Percentiles rank a stretch among this genome's conserved stretches.
Evolutionary conservation across 2,113 vertebrate species (phyloP).

Genomic region (Macquaria ambigua): DNA sequence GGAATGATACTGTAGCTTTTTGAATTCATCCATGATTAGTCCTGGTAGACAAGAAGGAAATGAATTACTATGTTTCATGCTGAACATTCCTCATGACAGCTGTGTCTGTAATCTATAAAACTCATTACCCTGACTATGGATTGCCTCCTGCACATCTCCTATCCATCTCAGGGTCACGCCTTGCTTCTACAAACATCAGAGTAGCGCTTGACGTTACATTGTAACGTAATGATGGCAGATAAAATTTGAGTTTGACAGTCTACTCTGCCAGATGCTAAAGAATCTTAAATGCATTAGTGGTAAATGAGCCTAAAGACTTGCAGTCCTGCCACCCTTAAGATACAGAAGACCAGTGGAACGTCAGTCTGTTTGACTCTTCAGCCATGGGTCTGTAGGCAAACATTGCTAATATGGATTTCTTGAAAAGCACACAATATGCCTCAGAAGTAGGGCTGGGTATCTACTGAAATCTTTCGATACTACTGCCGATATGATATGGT

Average conservation of each 20-base stretch:
- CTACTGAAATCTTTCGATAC: background rate
- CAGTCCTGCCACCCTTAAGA: background rate
- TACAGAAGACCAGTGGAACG: background rate
- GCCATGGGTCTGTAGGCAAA: background rate
- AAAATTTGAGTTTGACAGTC: background rate
- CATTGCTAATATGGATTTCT: background rate
- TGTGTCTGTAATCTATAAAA: constrained; percentile 39
- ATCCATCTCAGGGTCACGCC: background rate
- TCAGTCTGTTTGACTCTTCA: background rate
- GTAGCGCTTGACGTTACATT: background rate
- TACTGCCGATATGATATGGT: background rate
- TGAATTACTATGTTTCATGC: background rate
- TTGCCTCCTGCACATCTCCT: background rate
- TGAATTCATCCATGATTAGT: background rate
- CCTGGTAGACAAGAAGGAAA: background rate
- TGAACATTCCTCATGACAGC: constrained; percentile 8
- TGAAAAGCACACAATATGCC: background rate
- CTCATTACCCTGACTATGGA: background rate
- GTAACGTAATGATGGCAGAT: background rate
- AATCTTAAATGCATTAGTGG: constrained; percentile 1
- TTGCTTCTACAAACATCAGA: background rate
- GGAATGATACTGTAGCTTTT: background rate
- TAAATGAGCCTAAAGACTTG: background rate
- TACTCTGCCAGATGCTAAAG: background rate
- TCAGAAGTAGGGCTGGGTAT: background rate